Conservation (phyloP, 2,888 invertebrate species). For the Papilio protenor region DNA sequence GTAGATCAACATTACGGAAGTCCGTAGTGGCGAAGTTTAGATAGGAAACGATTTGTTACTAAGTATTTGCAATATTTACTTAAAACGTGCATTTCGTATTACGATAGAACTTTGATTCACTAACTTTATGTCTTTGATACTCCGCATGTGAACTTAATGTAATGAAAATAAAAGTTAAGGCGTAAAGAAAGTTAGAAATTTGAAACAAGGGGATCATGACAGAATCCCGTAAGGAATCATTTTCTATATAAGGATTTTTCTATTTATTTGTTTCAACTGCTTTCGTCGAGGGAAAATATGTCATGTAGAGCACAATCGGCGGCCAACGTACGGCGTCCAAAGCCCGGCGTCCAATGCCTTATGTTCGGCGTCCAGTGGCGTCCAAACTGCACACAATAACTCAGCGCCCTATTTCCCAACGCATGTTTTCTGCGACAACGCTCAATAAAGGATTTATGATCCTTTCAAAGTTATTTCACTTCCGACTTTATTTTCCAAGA, state of each 20-base stretch:
- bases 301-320: constrained; percentile 23
- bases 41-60: constrained; percentile 13
- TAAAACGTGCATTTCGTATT: background rate
- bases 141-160: background rate
- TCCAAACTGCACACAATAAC: constrained; percentile 32
- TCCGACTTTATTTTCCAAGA: background rate
- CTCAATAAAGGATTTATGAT: constrained; percentile 35
- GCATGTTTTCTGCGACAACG: constrained; percentile 35
- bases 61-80: constrained; percentile 1
- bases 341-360: constrained; percentile 1
- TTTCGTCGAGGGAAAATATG: constrained; percentile 4
- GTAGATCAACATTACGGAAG: background rate
- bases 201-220: background rate
- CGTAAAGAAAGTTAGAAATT: background rate
- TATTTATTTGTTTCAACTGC: constrained; percentile 11
- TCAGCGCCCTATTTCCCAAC: constrained; percentile 16
- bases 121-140: background rate
- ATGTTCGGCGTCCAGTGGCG: constrained; percentile 11
- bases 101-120: background rate
- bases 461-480: constrained; percentile 16
- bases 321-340: background rate
- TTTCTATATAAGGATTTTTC: background rate
- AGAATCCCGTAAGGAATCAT: background rate
- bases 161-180: background rate
- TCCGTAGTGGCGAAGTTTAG: background rate